These are phyloP conservation scores for Epizoanthus illoricatus DNA, from an alignment of 92 coral and sea anemone species.

Conservation along the genomic window DNA sequence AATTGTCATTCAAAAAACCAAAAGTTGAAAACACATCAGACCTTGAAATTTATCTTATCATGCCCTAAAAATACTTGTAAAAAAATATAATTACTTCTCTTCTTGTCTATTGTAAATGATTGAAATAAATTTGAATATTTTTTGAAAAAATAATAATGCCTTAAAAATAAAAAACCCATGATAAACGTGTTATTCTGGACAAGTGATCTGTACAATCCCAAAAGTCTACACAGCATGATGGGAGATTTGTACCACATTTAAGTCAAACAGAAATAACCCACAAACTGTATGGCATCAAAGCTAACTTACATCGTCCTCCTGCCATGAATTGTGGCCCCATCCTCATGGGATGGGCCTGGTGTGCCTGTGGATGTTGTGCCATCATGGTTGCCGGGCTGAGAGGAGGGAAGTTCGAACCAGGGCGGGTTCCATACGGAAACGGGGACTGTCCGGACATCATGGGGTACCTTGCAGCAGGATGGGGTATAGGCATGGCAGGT, in stretches of 20 bases:
- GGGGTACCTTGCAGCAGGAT: constrained; percentile 55
- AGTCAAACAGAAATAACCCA: neutral
- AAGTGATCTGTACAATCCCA: too few species aligned
- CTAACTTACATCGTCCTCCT: constrained; percentile 21
- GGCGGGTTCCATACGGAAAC: constrained; percentile 55
- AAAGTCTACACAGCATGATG: neutral
- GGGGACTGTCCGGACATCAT: constrained; percentile 68
- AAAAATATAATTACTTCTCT: too few species aligned
- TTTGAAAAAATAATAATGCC: too few species aligned
- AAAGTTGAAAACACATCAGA: too few species aligned
- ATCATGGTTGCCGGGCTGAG: constrained; percentile 33
- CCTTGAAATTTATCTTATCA: too few species aligned
- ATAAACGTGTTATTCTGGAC: too few species aligned
- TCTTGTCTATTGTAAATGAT: too few species aligned
- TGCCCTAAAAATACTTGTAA: too few species aligned
- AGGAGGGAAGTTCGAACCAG: constrained; percentile 57
- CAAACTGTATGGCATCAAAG: neutral
- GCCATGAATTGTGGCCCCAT: constrained; percentile 37
- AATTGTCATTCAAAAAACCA: too few species aligned
- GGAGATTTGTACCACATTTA: neutral
- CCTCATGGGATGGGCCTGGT: constrained; percentile 28
- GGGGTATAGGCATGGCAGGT: constrained; percentile 53
- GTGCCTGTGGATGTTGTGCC: constrained; percentile 30
- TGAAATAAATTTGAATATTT: too few species aligned
- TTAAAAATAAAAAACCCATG: too few species aligned